Conservation (phyloP, 37 sponge, comb jelly and placozoan species). For the Dysidea cf. avara region DNA sequence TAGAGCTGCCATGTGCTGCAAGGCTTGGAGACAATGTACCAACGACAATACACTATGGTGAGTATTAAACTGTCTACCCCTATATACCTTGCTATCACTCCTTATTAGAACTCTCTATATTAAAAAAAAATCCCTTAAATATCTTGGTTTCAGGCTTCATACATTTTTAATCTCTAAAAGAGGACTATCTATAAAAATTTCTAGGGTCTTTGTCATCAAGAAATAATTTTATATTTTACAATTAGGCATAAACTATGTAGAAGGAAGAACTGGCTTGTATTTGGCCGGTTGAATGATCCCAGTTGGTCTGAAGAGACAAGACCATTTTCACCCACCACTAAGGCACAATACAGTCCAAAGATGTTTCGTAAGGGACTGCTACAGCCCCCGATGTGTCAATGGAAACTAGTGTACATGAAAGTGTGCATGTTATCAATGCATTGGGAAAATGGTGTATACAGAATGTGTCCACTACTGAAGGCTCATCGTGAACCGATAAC, state of each 20-base stretch:
- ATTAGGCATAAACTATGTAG: constrained; percentile 50
- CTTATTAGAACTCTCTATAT: too few species aligned
- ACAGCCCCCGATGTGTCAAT: constrained; percentile 33
- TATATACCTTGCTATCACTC: too few species aligned
- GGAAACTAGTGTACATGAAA: constrained; percentile 72
- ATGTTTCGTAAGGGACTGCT: not conserved
- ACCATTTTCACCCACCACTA: constrained; percentile 7
- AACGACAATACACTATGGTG: constrained; percentile 70
- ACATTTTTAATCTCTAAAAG: too few species aligned
- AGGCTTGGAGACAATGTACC: constrained; percentile 52
- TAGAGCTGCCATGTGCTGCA: constrained; percentile 51
- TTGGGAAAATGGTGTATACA: constrained; percentile 73
- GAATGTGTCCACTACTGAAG: constrained; percentile 40
- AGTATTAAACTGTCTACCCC: too few species aligned
- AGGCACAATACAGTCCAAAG: not conserved
- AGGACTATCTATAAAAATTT: too few species aligned
- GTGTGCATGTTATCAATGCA: constrained; percentile 51
- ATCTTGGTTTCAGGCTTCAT: too few species aligned
- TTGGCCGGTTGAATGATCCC: constrained; percentile 11
- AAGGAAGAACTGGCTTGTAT: constrained; percentile 11
- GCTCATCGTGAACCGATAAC: constrained; percentile 71
- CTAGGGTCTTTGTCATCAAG: too few species aligned
- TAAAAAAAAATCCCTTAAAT: too few species aligned
- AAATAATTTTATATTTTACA: too few species aligned
- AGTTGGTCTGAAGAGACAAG: constrained; percentile 2